phyloP scores from a whole-genome alignment of 2,888 invertebrate species.

The Agonum fuliginosum region DNA sequence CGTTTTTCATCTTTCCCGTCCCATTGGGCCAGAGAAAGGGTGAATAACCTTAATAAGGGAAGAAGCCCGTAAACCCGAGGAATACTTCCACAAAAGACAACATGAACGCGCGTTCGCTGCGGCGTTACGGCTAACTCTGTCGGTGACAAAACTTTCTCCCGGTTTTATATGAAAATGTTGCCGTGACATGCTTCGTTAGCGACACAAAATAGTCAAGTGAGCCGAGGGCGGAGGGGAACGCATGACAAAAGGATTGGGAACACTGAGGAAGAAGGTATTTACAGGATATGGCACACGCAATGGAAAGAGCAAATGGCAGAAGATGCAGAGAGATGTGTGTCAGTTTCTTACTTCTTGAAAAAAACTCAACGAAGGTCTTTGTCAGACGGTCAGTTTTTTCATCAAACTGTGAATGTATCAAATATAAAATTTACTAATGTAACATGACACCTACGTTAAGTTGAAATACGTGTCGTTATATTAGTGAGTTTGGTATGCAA shows the following conservation, averaged over 20 bases:
- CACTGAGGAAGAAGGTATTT: neutral
- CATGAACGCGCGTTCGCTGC: constrained; percentile 15
- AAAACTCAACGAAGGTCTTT: too few relatives aligned
- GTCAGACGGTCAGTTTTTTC: too few relatives aligned
- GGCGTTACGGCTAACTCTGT: constrained; percentile 49
- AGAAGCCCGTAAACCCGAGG: constrained; percentile 42
- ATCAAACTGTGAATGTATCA: too few relatives aligned
- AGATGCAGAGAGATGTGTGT: too few relatives aligned
- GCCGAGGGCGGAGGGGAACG: neutral
- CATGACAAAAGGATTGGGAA: constrained; percentile 1
- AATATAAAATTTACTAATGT: too few relatives aligned
- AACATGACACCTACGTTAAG: too few relatives aligned
- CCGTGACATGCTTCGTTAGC: constrained; percentile 72
- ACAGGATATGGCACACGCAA: neutral
- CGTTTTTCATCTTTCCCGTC: constrained; percentile 51
- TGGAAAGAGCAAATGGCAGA: neutral
- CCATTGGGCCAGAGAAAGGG: constrained; percentile 42
- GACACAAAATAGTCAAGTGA: constrained; percentile 65
- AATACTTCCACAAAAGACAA: constrained; percentile 54
- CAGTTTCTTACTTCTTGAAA: too few relatives aligned
- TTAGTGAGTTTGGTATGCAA: too few relatives aligned
- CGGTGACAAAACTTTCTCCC: constrained; percentile 67
- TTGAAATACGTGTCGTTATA: too few relatives aligned
- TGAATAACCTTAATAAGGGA: constrained; percentile 50
- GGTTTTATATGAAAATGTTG: constrained; percentile 68